Percentiles rank a stretch among this genome's conserved stretches.
These are phyloP conservation scores for Crenichthys baileyi DNA, from an alignment of 2,797 vertebrate genomes.

Conservation along the genomic window DNA sequence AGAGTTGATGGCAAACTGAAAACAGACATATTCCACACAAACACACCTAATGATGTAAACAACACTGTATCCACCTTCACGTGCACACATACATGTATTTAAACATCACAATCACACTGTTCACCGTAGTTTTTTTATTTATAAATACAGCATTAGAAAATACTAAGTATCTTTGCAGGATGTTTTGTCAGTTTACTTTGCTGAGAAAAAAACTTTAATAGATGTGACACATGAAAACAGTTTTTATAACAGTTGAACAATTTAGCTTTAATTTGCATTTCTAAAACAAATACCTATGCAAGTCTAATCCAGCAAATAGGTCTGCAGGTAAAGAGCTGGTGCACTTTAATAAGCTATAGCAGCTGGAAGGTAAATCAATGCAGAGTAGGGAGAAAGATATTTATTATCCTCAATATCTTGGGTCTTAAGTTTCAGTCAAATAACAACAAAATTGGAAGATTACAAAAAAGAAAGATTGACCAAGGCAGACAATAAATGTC, in stretches of 20 bases:
- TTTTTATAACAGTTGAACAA: not conserved
- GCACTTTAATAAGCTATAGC: not conserved
- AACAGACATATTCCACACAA: not conserved
- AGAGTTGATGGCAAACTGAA: constrained; percentile 11
- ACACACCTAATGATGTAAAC: not conserved
- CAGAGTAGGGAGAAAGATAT: not conserved
- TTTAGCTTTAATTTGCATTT: not conserved
- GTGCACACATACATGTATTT: not conserved
- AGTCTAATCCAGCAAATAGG: not conserved
- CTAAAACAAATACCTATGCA: not conserved
- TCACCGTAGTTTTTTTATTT: too few relatives aligned
- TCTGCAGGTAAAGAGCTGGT: not conserved
- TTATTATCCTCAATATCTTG: not conserved
- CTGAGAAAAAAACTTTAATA: not conserved
- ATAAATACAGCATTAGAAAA: too few relatives aligned
- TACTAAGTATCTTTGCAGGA: not conserved
- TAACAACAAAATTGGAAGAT: too few relatives aligned
- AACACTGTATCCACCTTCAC: not conserved
- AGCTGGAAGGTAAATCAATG: not conserved
- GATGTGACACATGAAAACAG: not conserved
- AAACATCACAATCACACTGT: not conserved
- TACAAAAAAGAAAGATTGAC: too few relatives aligned
- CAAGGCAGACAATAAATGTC: too few relatives aligned
- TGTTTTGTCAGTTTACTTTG: not conserved
- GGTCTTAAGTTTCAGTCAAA: too few relatives aligned